Percentiles rank a stretch among this genome's conserved stretches.
Evolutionary conservation across 2,797 vertebrate species (phyloP).

Genomic region (Girardinus metallicus): DNA sequence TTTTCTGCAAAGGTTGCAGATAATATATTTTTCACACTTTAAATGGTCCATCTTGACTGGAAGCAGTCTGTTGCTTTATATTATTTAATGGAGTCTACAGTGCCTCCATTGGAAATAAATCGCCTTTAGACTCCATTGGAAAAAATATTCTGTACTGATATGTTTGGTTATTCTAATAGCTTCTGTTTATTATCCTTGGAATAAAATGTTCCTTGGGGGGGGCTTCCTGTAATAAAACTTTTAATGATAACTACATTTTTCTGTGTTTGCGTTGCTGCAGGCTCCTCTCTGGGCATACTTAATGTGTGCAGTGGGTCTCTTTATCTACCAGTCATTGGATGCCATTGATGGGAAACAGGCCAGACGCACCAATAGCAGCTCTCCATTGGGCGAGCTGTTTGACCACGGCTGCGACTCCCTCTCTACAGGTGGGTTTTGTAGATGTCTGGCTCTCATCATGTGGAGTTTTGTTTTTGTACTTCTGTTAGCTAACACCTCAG

Average conservation of each 20-base stretch:
- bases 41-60: too few relatives aligned
- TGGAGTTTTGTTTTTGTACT: background rate
- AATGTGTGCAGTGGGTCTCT: slow-evolving; percentile 92
- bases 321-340: slow-evolving; percentile 97
- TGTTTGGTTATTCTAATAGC: background rate
- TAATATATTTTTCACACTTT: too few relatives aligned
- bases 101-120: too few relatives aligned
- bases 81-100: background rate
- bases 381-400: slow-evolving; percentile 96
- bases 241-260: background rate
- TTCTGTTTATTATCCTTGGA: background rate
- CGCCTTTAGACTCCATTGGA: background rate
- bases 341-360: slow-evolving; percentile 99
- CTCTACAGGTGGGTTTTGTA: slow-evolving; percentile 87
- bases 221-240: background rate
- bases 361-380: slow-evolving; percentile 95
- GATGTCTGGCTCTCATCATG: background rate
- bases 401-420: slow-evolving; percentile 98
- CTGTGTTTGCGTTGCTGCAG: slow-evolving; percentile 61
- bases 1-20: too few relatives aligned
- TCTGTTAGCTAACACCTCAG: background rate
- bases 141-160: background rate
- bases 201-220: background rate
- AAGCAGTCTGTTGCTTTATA: background rate
- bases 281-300: slow-evolving; percentile 96